Base-by-base conservation (phyloP, 2,797 vertebrate species). In the Dermochelys coriacea region DNA sequence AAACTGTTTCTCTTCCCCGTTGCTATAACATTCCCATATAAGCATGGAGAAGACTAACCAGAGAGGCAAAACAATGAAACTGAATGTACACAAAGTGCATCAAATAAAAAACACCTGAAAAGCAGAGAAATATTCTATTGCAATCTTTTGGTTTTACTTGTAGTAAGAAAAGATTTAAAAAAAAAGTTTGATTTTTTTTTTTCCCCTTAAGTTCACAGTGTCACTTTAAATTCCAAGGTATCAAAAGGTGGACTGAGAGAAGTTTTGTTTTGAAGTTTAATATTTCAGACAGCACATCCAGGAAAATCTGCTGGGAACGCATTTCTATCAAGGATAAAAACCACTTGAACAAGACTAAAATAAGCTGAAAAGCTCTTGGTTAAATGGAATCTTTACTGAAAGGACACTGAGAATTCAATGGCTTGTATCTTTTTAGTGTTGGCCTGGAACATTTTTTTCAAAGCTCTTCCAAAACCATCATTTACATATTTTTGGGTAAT, bases 381-480 rank as follows among this genome's bases (percentile, higher is more conserved):
- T 50, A 91, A 81, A 50, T 87, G 45, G 82, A 93, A 18, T n/a
- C 79, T 50, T 90, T 87, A 78, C 57, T 51, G 92, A 41, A 81
- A 89, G 45, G 25, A 54, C 47, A 2, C 12, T 41, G 64, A 23
- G 47, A 55, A 1, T 86, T 94, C 77, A 21, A 74, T 31, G 41
- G 9, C 81, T 90, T 61, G 81, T n/a, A 5, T 50, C 86, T 54
- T 61, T 82, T 83, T 89, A 61, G 2, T 54, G n/a, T 37, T 55
- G 49, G 31, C 64, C 80, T 93, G 21, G 0, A 0, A 82, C 41
- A 74, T 23, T 54, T 88, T 61, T 82, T 59, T 45, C 51, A 80
- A 84, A 80, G 57, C 85, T 91, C 96, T 84, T 12, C 68, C n/a
- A 41, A 50, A 71, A 82, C 34, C 27, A 45, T 27, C 55, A 2